Base-by-base conservation (phyloP, 2,888 invertebrate genomes). In the Callyntrura guangdongensis region DNA sequence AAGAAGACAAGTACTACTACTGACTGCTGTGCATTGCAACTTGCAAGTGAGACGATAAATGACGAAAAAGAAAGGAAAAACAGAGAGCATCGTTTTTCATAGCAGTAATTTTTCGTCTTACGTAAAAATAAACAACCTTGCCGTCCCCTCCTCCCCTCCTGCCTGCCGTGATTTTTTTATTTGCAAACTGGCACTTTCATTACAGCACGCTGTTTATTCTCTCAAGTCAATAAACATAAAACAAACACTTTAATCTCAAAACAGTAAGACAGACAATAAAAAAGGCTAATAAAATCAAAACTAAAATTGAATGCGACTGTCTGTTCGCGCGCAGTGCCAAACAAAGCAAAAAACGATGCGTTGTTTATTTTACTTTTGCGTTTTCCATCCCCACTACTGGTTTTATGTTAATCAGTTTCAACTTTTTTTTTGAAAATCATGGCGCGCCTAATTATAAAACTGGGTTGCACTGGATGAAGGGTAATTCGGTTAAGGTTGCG, bases 131-230 rank as follows among this genome's bases (percentile, higher is more conserved):
- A 36, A 6, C 6, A 64, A 64, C 64, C 64, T 64, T 64, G 64
- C 36, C 67, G 27, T 64, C 11, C 25, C 9, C 22, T 64, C 12
- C 12, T 64, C 8, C 53, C 53, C 14, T 61, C 17, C 59, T 61
- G 17, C 59, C 59, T 61, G n/a, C n/a, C 17, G 36, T 6, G 6
- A 6, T 36, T 36, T 36, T 17, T 20, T 61, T 61, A 61, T 17
- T 61, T 17, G 17, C 59, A 22, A 20, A 69, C 67, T 69, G 22
- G 64, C 67, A n/a, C 67, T 69, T 69, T 67, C 64, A 67, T 67
- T 67, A 4, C 22, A 25, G 11, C 59, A 8, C 8, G 1, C 8
- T 61, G 59, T 17, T 61, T 61, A n/a, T 61, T 64, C 64, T 20
- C 22, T 64, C 36, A 64, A 64, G 3, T 36, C 14, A 64, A 69